Evolutionary conservation across 2,888 invertebrate species (phyloP).

Genomic region (Entomobrya multifasciata): DNA sequence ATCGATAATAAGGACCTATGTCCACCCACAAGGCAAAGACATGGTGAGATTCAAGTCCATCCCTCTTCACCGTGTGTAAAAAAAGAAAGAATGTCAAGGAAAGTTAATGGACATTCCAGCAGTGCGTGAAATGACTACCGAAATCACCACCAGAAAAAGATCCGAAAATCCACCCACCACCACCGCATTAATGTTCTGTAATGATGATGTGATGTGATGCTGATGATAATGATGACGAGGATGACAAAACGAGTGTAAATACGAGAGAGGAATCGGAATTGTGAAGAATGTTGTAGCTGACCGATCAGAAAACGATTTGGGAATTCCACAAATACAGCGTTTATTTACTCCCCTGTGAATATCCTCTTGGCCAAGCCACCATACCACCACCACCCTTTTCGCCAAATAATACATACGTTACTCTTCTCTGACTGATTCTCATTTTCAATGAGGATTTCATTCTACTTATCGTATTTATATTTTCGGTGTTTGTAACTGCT

Average conservation of each 20-base stretch:
- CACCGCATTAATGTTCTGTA: slow-evolving; percentile 66
- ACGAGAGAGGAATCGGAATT: slow-evolving; percentile 53
- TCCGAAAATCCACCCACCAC: slow-evolving; percentile 59
- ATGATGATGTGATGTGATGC: slow-evolving; percentile 62
- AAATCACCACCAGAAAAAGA: slow-evolving; percentile 68
- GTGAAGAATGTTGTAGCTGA: slow-evolving; percentile 68
- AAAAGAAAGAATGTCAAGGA: slow-evolving; percentile 58
- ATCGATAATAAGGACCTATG: slow-evolving; percentile 46
- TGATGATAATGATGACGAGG: slow-evolving; percentile 56
- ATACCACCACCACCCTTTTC: slow-evolving; percentile 15
- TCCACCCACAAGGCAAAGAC: slow-evolving; percentile 55
- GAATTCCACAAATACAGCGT: slow-evolving; percentile 58
- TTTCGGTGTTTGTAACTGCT: slow-evolving; percentile 32
- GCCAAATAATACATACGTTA: slow-evolving; percentile 39
- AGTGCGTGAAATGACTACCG: slow-evolving; percentile 71
- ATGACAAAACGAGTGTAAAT: slow-evolving; percentile 70
- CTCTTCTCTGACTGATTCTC: slow-evolving; percentile 1
- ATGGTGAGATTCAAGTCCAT: neutral
- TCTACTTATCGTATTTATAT: slow-evolving; percentile 36
- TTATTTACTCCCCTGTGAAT: slow-evolving; percentile 57
- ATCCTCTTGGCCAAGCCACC: no score
- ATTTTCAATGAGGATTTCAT: slow-evolving; percentile 40
- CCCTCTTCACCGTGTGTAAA: slow-evolving; percentile 30
- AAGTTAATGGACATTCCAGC: slow-evolving; percentile 71
- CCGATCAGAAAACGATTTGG: slow-evolving; percentile 78